These are phyloP conservation scores for Lophius piscatorius DNA, from an alignment of 2,113 vertebrate species.

Conservation along the genomic window DNA sequence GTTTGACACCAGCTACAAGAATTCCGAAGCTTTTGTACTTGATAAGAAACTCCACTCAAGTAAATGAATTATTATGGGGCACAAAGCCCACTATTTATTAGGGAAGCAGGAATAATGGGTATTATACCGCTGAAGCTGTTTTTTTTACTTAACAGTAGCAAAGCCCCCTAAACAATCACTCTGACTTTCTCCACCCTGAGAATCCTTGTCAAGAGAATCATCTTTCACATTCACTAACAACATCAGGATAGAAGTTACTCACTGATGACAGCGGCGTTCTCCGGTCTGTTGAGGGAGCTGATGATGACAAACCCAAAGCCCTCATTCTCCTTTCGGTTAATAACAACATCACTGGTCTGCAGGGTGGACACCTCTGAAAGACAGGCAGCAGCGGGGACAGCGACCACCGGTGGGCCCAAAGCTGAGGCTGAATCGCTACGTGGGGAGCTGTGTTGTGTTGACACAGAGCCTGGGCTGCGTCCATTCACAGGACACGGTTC, in stretches of 20 bases:
- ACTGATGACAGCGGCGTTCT: slow-evolving; percentile 93
- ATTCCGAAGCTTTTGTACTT: background rate
- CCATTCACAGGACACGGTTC: slow-evolving; percentile 94
- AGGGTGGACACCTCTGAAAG: slow-evolving; percentile 85
- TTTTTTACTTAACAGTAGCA: background rate
- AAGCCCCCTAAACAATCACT: background rate
- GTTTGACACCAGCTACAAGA: background rate
- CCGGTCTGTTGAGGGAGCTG: slow-evolving; percentile 95
- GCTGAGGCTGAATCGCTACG: slow-evolving; percentile 86
- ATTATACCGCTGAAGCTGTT: background rate
- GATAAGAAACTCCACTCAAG: slow-evolving; percentile 8
- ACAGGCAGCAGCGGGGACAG: slow-evolving; percentile 48
- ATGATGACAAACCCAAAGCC: slow-evolving; percentile 99
- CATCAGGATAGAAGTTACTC: slow-evolving; percentile 65
- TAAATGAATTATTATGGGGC: slow-evolving; percentile 6
- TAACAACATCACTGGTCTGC: slow-evolving; percentile 92
- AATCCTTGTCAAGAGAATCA: background rate
- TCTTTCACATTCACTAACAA: background rate
- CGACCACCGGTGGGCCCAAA: slow-evolving; percentile 66
- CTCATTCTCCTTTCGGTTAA: slow-evolving; percentile 97
- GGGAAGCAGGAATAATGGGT: background rate
- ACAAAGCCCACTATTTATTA: slow-evolving; percentile 10
- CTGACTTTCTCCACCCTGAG: too few relatives aligned
- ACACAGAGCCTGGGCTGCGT: slow-evolving; percentile 91
- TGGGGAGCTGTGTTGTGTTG: slow-evolving; percentile 95